Evolutionary conservation across 2,113 vertebrate genomes (phyloP), one percentile per base, ranked within the genome.

Genomic region (Rhabdomys dilectus): DNA sequence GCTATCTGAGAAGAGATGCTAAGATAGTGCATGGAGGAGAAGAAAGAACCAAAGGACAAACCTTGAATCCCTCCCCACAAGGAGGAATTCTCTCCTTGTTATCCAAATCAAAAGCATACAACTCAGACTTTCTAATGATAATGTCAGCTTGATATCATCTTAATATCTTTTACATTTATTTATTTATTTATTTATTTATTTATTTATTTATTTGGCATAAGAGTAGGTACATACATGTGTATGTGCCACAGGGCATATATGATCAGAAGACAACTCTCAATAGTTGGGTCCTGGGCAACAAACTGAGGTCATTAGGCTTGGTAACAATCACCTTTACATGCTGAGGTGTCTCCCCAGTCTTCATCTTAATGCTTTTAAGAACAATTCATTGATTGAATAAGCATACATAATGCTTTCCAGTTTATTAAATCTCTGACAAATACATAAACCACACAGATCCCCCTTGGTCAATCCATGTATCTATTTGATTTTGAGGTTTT

Each of bases 361-460:
- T n/a, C 24, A 87, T 58, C 81, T 93, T 87, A 89, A 34, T 64
- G 93, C 89, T 88, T 89, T 95, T 34, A 93, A 6, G 26, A 58
- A 62, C 85, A 45, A 45, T 24, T 82, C 15, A 22, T 53, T 78
- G 72, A n/a, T 62, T 91, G 31, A 48, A 29, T 78, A 77, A 87
- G 36, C 19, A 82, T 39, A 80, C 21, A 2, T 80, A 73, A 89
- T 56, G 72, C 36, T 86, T 82, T 85, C 56, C 31, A 68, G 60
- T 53, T 94, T 51, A 72, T 21, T 77, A 81, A 91, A 72, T 81
- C n/a, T 84, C 53, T 88, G 81, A 68, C 19, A 93, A 45, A 68
- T 48, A 16, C 24, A 22, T 15, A 60, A 78, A 90, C 91, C 70
- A 75, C n/a, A 15, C 31, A 76, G 58, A 88, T 58, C 48, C 60